A percentile compares a stretch with the other conserved stretches of the same genome.
Evolutionary conservation across 2,888 invertebrate genomes (phyloP).

Genomic region (Diarsia brunnea): DNA sequence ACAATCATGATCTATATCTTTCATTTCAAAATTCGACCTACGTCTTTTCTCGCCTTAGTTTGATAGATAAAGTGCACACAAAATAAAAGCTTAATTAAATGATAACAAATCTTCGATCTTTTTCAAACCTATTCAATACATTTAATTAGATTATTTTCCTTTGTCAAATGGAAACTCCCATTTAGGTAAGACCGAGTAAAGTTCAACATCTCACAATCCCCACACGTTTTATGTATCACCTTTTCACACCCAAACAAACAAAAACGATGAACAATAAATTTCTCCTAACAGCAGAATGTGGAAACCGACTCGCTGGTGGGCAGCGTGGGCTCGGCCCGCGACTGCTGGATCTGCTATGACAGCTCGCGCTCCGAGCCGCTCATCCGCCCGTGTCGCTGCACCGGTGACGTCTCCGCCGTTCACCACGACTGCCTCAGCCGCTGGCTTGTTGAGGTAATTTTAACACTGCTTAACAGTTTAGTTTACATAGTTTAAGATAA

Average conservation of each 20-base stretch:
- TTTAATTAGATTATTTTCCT: too few relatives aligned
- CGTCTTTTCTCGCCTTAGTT: background rate
- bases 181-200: background rate
- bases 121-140: too few relatives aligned
- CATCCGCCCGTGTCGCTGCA: conserved; percentile 97
- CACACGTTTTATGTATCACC: background rate
- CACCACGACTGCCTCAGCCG: conserved; percentile 97
- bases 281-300: conserved; percentile 77
- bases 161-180: too few relatives aligned
- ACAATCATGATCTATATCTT: background rate
- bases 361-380: conserved; percentile 94
- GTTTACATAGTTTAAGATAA: too few relatives aligned
- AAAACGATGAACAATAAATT: background rate
- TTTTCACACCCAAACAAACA: background rate
- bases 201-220: background rate
- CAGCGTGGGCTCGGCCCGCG: conserved; percentile 86
- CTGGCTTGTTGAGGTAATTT: conserved; percentile 96
- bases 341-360: conserved; percentile 99
- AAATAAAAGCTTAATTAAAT: too few relatives aligned
- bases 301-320: conserved; percentile 87
- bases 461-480: background rate
- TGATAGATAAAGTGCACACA: too few relatives aligned
- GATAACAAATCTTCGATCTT: too few relatives aligned
- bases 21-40: background rate
- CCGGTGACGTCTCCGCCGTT: conserved; percentile 97